Conservation (phyloP, 2,888 invertebrate genomes). For the Drosophila paranaensis region DNA sequence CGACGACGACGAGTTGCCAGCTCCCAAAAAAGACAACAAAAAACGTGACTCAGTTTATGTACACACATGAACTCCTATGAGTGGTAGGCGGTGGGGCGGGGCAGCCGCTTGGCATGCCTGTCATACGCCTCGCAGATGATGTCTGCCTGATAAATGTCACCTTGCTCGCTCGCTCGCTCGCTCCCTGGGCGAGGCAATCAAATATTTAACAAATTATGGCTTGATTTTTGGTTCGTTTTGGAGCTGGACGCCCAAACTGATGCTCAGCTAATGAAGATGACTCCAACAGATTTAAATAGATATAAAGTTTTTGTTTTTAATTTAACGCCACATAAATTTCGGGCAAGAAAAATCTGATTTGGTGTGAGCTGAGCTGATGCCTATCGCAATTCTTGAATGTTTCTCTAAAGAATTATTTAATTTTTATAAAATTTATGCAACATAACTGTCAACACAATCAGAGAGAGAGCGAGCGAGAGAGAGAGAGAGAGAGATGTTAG, state of each 20-base stretch:
- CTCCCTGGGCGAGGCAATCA: slow-evolving; percentile 65
- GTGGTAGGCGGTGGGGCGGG: not conserved
- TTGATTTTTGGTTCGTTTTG: slow-evolving; percentile 36
- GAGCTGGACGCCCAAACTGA: slow-evolving; percentile 64
- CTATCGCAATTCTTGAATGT: slow-evolving; percentile 14
- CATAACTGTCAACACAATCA: slow-evolving; percentile 9
- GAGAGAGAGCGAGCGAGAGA: not conserved
- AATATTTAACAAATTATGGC: slow-evolving; percentile 69
- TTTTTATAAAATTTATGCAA: slow-evolving; percentile 23
- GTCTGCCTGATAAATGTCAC: slow-evolving; percentile 65
- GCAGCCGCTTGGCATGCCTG: slow-evolving; percentile 36
- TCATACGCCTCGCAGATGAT: slow-evolving; percentile 50
- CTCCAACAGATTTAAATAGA: slow-evolving; percentile 21
- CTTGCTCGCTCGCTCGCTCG: slow-evolving; percentile 33
- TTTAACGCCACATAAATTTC: slow-evolving; percentile 59
- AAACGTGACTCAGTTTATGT: slow-evolving; percentile 68
- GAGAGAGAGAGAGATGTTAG: not conserved
- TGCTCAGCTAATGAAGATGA: slow-evolving; percentile 60
- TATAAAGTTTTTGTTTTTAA: slow-evolving; percentile 41
- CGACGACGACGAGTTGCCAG: slow-evolving; percentile 54
- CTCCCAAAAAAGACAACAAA: slow-evolving; percentile 28
- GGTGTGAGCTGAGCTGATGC: slow-evolving; percentile 26
- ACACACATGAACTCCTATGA: slow-evolving; percentile 9
- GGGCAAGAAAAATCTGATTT: not conserved
- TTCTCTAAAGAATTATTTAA: slow-evolving; percentile 24